phyloP scores from a whole-genome alignment of 2,113 vertebrate species.

The Malurus melanocephalus region DNA sequence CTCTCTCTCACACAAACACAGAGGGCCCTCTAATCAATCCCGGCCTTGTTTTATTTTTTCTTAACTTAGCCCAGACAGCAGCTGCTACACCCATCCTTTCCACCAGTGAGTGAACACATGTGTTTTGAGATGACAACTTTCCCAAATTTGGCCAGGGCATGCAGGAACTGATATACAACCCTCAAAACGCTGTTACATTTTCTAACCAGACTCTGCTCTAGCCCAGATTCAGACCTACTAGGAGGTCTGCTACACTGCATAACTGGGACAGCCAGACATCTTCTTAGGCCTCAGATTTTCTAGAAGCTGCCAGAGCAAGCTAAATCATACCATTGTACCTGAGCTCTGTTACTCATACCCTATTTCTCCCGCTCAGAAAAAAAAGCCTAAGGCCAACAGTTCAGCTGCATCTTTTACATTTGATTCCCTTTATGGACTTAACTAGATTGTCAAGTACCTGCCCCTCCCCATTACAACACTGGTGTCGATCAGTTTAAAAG shows the following conservation, averaged over 20 bases:
- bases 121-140: neutral
- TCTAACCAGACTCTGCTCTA: neutral
- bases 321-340: neutral
- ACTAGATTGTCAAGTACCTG: neutral
- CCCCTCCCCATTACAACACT: neutral
- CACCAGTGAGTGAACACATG: neutral
- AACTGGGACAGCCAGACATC: neutral
- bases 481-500: neutral
- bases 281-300: neutral
- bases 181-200: neutral
- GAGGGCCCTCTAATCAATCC: neutral
- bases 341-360: neutral
- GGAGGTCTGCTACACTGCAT: accelerated
- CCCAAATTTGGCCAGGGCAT: neutral
- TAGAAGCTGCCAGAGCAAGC: neutral
- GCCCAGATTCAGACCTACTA: neutral
- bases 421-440: neutral
- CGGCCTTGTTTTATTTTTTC: neutral
- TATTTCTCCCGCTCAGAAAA: neutral
- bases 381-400: neutral
- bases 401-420: neutral
- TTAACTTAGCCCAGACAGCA: neutral
- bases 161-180: neutral
- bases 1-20: neutral
- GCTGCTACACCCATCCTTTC: neutral